These are phyloP conservation scores for Pygathrix nemaeus DNA, from an alignment of 2,113 vertebrate genomes.

Conservation along the genomic window DNA sequence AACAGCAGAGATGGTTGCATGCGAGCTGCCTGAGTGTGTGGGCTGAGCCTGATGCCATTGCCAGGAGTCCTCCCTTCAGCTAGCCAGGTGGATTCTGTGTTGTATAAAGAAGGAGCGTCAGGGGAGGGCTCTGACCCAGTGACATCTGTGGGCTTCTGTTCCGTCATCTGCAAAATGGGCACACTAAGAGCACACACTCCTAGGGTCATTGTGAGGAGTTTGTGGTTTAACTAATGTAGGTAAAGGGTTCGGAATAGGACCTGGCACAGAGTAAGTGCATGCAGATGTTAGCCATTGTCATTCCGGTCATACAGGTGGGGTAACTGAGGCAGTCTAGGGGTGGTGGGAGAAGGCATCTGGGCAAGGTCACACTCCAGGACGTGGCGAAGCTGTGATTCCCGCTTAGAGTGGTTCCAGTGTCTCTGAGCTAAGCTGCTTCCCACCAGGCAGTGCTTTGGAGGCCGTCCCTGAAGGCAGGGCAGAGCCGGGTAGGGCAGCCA, in stretches of 20 bases:
- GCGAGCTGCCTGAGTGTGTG: rapidly evolving
- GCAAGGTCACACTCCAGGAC: background rate
- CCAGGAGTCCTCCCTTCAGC: rapidly evolving
- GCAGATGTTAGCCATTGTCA: rapidly evolving
- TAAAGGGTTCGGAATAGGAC: background rate
- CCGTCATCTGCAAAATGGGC: background rate
- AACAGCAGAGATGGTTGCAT: rapidly evolving
- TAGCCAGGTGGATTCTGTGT: background rate
- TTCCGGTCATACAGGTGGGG: background rate
- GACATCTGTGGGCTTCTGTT: background rate
- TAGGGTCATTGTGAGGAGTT: too few relatives aligned
- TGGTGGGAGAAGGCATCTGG: background rate
- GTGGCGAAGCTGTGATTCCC: background rate
- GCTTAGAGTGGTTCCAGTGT: background rate
- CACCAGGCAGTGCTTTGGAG: rapidly evolving
- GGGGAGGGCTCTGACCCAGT: background rate
- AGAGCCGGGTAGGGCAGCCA: background rate
- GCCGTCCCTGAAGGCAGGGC: background rate
- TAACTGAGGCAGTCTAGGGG: background rate
- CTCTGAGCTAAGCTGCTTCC: background rate
- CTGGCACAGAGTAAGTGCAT: background rate
- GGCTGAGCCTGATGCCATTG: background rate
- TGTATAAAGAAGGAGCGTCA: background rate
- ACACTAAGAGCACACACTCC: rapidly evolving
- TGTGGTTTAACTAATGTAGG: background rate